These are phyloP conservation scores for Pocillopora grandis DNA, from an alignment of 92 coral and sea anemone species.

Conservation along the genomic window DNA sequence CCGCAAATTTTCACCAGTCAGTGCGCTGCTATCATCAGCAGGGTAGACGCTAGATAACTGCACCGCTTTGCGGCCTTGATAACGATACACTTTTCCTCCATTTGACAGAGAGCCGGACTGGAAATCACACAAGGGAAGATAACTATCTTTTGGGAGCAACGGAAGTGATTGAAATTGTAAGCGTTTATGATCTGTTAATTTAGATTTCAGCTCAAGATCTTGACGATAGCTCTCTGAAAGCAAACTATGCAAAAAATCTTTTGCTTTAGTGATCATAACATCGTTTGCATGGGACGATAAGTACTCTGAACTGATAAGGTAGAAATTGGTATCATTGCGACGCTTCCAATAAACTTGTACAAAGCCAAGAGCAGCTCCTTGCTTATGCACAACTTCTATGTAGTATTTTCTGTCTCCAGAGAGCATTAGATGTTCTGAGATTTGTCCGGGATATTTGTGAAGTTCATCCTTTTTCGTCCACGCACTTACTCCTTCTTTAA, in stretches of 20 bases:
- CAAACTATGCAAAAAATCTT: not conserved
- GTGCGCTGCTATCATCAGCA: not conserved
- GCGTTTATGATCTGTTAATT: not conserved
- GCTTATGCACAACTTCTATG: constrained; percentile 6
- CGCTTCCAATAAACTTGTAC: constrained; percentile 7
- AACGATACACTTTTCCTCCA: not conserved
- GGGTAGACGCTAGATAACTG: constrained; percentile 3
- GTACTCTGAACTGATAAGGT: not conserved
- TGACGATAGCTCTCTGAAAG: not conserved
- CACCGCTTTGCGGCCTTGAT: not conserved
- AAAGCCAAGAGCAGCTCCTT: not conserved
- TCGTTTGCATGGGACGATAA: not conserved
- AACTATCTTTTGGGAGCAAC: not conserved
- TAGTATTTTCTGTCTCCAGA: not conserved
- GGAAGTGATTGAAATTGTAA: not conserved
- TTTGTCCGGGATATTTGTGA: constrained; percentile 5
- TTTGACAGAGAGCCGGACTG: not conserved
- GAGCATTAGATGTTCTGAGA: not conserved
- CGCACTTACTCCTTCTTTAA: not conserved
- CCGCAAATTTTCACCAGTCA: not conserved
- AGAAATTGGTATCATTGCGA: not conserved
- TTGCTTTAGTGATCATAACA: not conserved
- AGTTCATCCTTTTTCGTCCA: not conserved
- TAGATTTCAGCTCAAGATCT: not conserved
- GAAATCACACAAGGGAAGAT: not conserved